phyloP scores from a whole-genome alignment of 2,888 invertebrate species.

The Plutella xylostella region DNA sequence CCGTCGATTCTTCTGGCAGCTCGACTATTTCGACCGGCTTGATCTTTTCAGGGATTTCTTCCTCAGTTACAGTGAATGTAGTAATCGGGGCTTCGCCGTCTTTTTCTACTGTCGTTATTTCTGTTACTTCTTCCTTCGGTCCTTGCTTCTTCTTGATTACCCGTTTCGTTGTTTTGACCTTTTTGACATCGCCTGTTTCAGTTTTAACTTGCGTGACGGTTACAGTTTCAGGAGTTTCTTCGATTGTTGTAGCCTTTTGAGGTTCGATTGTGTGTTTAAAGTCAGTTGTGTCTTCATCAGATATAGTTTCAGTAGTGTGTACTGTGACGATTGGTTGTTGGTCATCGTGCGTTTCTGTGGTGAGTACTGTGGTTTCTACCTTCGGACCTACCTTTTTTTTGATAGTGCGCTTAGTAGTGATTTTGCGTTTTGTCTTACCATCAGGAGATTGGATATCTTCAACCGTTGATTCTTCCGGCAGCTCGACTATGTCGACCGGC shows the following conservation, averaged over 20 bases:
- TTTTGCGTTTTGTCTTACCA: slow-evolving; percentile 27
- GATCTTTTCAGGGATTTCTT: slow-evolving; percentile 10
- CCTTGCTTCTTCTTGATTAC: slow-evolving; percentile 37
- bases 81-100: slow-evolving; percentile 17
- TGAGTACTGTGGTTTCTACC: slow-evolving; percentile 20
- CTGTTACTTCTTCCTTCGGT: slow-evolving; percentile 35
- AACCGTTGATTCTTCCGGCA: slow-evolving; percentile 32
- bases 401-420: slow-evolving; percentile 25
- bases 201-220: slow-evolving; percentile 18
- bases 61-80: slow-evolving; percentile 6
- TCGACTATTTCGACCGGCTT: slow-evolving; percentile 23
- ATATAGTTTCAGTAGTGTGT: slow-evolving; percentile 12
- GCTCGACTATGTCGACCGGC: slow-evolving; percentile 26
- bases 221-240: slow-evolving; percentile 15
- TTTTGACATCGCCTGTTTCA: slow-evolving; percentile 16
- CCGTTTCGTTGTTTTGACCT: slow-evolving; percentile 18
- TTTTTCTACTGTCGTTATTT: slow-evolving; percentile 38
- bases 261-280: slow-evolving; percentile 18
- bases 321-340: slow-evolving; percentile 20
- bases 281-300: slow-evolving; percentile 10
- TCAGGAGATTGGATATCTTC: slow-evolving; percentile 23
- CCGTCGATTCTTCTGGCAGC: slow-evolving; percentile 20
- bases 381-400: slow-evolving; percentile 26
- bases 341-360: slow-evolving; percentile 29
- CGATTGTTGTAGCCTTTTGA: slow-evolving; percentile 16